A percentile compares a stretch with the other conserved stretches of the same genome.
Evolutionary conservation across 2,888 invertebrate genomes (phyloP).

Genomic region (Tridacna gigas): DNA sequence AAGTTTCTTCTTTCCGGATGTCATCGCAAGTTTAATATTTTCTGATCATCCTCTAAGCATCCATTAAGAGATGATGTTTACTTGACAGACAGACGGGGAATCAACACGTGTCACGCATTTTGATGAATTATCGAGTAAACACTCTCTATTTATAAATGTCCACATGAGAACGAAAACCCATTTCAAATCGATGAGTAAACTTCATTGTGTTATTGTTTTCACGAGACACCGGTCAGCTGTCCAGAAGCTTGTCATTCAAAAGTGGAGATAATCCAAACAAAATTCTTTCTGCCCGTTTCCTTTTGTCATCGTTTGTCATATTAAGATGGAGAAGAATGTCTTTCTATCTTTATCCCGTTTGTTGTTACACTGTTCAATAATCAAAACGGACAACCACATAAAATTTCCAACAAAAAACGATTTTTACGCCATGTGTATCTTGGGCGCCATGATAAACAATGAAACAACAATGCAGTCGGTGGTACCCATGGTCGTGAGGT

Average conservation of each 20-base stretch:
- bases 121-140: constrained; percentile 18
- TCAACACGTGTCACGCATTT: constrained; percentile 25
- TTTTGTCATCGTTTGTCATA: constrained; percentile 24
- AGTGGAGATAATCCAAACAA: constrained; percentile 20
- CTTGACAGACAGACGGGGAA: background rate
- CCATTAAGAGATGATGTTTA: constrained; percentile 10
- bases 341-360: background rate
- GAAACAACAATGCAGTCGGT: too few relatives aligned
- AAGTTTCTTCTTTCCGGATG: too few relatives aligned
- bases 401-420: too few relatives aligned
- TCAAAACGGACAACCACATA: too few relatives aligned
- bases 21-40: too few relatives aligned
- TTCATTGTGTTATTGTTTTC: constrained; percentile 22
- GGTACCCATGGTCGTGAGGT: too few relatives aligned
- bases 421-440: too few relatives aligned
- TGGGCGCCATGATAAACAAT: too few relatives aligned
- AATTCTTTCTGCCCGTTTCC: constrained; percentile 19
- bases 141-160: constrained; percentile 20
- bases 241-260: constrained; percentile 24
- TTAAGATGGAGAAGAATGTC: constrained; percentile 6
- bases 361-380: too few relatives aligned
- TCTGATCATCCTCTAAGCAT: background rate
- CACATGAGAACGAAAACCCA: constrained; percentile 22
- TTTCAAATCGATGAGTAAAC: constrained; percentile 29
- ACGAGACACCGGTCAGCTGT: constrained; percentile 25